Percentiles rank a stretch among this genome's conserved stretches.
phyloP scores from a whole-genome alignment of 2,113 vertebrate species.

The Progne subis region DNA sequence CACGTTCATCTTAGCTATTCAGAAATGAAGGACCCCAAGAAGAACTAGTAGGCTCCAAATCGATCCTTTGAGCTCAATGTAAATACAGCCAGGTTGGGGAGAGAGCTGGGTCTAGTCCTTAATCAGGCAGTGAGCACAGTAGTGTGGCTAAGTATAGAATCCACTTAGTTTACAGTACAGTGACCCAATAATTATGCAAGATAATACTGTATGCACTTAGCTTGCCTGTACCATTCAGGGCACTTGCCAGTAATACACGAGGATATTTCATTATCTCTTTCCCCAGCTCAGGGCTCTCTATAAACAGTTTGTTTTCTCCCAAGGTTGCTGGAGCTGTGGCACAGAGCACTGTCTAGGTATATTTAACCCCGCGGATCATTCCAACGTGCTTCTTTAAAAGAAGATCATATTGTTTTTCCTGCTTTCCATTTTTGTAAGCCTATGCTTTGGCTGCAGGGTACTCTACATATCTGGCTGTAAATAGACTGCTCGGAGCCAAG shows the following conservation, averaged over 20 bases:
- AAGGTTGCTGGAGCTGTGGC: slow-evolving; percentile 39
- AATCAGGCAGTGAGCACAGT: neutral
- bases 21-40: neutral
- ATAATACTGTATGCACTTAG: slow-evolving; percentile 72
- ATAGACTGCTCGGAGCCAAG: slow-evolving; percentile 74
- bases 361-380: slow-evolving; percentile 68
- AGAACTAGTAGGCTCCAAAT: neutral
- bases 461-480: slow-evolving; percentile 75
- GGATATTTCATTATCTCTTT: slow-evolving; percentile 68
- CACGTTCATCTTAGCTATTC: neutral
- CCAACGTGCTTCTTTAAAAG: slow-evolving; percentile 68
- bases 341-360: slow-evolving; percentile 62
- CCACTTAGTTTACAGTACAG: slow-evolving; percentile 66
- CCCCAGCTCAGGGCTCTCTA: slow-evolving; percentile 23
- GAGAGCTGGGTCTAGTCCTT: neutral
- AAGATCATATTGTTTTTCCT: slow-evolving; percentile 75
- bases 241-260: slow-evolving; percentile 61
- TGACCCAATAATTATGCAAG: slow-evolving; percentile 72
- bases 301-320: slow-evolving; percentile 51
- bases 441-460: slow-evolving; percentile 66
- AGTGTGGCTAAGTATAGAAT: slow-evolving; percentile 64
- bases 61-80: neutral
- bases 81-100: neutral
- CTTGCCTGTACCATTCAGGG: slow-evolving; percentile 48
- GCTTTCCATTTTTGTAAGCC: slow-evolving; percentile 75